Evolutionary conservation across 2,113 vertebrate genomes (phyloP).

Genomic region (Chaetops frenatus): DNA sequence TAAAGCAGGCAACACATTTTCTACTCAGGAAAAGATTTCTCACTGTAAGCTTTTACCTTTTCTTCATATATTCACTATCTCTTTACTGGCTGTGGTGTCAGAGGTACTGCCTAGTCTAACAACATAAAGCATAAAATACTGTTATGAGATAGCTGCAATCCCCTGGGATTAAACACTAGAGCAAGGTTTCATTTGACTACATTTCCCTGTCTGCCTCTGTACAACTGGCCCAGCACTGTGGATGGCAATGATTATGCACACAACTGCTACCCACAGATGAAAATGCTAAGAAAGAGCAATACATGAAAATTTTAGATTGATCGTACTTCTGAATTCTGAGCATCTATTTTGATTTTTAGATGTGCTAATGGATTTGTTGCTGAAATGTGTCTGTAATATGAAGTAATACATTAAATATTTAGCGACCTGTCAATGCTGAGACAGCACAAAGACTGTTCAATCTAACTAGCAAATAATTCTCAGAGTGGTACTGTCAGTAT

Average conservation of each 20-base stretch:
- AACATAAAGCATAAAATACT: not conserved
- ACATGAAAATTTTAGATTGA: not conserved
- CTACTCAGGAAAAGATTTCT: not conserved
- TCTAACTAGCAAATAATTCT: not conserved
- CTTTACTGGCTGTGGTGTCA: not conserved
- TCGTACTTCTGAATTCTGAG: not conserved
- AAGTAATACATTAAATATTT: conserved; percentile 16
- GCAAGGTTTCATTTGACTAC: not conserved
- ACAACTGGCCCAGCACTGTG: not conserved
- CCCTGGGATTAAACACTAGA: not conserved
- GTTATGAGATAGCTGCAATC: not conserved
- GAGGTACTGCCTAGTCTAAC: not conserved
- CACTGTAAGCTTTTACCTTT: not conserved
- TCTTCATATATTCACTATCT: not conserved
- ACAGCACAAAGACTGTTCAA: not conserved
- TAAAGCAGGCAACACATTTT: not conserved
- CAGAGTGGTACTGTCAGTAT: not conserved
- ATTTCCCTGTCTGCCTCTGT: not conserved
- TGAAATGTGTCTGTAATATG: not conserved
- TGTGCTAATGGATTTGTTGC: not conserved
- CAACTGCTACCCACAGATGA: not conserved
- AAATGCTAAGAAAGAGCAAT: not conserved
- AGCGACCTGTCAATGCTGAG: not conserved
- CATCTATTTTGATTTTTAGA: conserved; percentile 12
- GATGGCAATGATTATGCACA: not conserved